Conservation (phyloP, 2,888 invertebrate genomes). For the Dicycla oo region DNA sequence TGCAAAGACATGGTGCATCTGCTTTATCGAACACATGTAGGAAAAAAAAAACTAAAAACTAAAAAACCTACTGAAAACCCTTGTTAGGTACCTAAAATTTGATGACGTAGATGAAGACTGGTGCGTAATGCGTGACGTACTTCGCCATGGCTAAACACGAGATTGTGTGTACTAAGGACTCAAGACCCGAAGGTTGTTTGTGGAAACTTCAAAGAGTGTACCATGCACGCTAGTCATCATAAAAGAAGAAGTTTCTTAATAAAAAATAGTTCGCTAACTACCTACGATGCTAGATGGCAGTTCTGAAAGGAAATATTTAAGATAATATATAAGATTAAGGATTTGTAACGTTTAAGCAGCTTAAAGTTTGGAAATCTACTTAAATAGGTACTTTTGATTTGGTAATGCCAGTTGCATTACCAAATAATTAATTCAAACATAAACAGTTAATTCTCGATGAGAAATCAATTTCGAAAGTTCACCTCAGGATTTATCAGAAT, state of each 20-base stretch:
- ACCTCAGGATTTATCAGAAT: neutral
- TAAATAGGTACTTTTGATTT: conserved; percentile 4
- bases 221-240: neutral
- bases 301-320: neutral
- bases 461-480: conserved; percentile 12
- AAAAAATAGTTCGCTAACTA: conserved; percentile 14
- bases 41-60: too few species aligned
- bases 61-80: neutral
- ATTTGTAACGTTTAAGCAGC: neutral
- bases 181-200: conserved; percentile 53
- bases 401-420: too few species aligned
- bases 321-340: neutral
- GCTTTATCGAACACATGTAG: neutral
- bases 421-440: too few species aligned
- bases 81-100: conserved; percentile 22
- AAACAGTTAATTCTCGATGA: neutral
- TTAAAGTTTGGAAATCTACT: conserved; percentile 1
- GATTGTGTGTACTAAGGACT: conserved; percentile 70
- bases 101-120: conserved; percentile 59
- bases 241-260: conserved; percentile 6
- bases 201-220: neutral
- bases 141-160: conserved; percentile 72
- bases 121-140: conserved; percentile 71
- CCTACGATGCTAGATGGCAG: neutral
- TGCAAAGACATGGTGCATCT: neutral